Evolutionary conservation across 2,888 invertebrate genomes (phyloP), one percentile per base, ranked within the genome.

Genomic region (Uropetala carovei): DNA sequence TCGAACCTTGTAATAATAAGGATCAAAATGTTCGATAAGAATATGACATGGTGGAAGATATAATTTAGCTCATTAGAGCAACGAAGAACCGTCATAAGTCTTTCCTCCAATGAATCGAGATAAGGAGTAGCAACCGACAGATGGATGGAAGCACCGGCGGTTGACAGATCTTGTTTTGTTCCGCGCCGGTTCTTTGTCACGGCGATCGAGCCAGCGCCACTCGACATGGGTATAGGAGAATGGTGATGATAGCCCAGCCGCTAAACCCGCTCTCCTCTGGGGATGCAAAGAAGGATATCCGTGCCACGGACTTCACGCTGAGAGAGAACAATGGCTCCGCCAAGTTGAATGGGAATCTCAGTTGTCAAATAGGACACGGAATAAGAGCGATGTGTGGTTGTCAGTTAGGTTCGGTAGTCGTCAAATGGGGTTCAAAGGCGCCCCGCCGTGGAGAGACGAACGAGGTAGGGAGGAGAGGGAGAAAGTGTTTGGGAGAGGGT

Each of bases 271-370:
- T 43, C 1, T 43, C 43, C 43, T 43, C 43, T 16, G 82, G 56
- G 30, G n/a, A 9, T 13, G 56, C 16, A 18, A n/a, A 14, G 56
- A 83, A 59, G 85, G 85, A 86, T 86, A 59, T 86, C 85, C 18
- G 43, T 83, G 83, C 56, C 43, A 57, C 27, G 58, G 85, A 86
- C 85, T 86, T 86, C 57, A 57, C 85, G 85, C 57, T 18, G 83
- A 83, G 83, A 43, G n/a, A 89, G 89, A 89, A 89, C 89, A 89
- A 89, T 89, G 43, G 30, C 86, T 85, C 84, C 85, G 85, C 57
- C 59, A 59, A 86, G 64, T n/a, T 60, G 89, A 89, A 89, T 89
- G 56, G 64, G 89, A 89, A 57, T 83, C 83, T 83, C 83, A 83
- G 83, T 83, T 43, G 89, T 89, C 89, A 89, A 64, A 89, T 89